A percentile compares a stretch with the other conserved stretches of the same genome.
These are phyloP conservation scores for Anolis sagrei DNA, from an alignment of 2,113 vertebrate species.

Conservation along the genomic window DNA sequence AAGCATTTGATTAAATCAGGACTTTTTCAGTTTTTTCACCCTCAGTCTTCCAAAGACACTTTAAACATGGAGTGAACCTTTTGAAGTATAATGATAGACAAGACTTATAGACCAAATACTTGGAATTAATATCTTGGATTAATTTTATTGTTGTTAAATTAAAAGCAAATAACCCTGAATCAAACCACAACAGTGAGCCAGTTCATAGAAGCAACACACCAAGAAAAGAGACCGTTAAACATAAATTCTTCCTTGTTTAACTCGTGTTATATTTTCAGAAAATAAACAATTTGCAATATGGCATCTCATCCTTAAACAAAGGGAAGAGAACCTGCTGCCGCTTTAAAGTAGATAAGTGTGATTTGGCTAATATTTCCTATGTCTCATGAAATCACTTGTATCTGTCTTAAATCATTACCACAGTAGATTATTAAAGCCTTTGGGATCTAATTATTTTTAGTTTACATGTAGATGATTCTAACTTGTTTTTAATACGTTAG, in stretches of 20 bases:
- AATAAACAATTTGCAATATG: background rate
- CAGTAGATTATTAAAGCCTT: no score
- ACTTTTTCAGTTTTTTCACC: background rate
- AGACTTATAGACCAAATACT: background rate
- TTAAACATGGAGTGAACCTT: background rate
- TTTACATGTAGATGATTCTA: no score
- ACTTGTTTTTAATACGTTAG: no score
- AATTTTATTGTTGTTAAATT: background rate
- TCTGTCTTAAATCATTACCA: background rate
- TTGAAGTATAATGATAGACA: background rate
- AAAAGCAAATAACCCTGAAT: background rate
- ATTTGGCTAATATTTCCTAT: background rate
- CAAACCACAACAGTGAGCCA: background rate
- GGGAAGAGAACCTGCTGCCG: background rate
- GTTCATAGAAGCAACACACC: background rate
- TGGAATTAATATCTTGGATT: background rate
- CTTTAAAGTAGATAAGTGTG: background rate
- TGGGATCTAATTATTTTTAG: no score
- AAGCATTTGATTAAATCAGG: background rate
- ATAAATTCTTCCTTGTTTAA: background rate
- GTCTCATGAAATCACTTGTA: no score
- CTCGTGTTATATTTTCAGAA: background rate
- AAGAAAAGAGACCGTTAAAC: background rate
- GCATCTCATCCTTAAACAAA: background rate
- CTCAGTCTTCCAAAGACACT: background rate